Percentiles rank a stretch among this genome's conserved stretches.
These are phyloP conservation scores for Henricia sp. DNA, from an alignment of 53 echinoderm and acorn worm genomes.

Conservation along the genomic window DNA sequence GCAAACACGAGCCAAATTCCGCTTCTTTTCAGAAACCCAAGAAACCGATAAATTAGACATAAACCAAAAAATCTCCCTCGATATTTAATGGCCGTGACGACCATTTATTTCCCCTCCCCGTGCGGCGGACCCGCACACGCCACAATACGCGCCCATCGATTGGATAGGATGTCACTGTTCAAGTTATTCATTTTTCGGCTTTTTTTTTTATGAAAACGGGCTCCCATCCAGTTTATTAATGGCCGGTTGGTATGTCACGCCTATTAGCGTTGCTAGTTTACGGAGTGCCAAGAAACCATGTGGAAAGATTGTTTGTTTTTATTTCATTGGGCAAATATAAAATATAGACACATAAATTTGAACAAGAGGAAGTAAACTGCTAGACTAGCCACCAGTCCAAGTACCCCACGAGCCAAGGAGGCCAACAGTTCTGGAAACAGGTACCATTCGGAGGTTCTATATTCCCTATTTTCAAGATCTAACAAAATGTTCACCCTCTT, in stretches of 20 bases:
- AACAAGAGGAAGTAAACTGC: no score
- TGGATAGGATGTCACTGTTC: background rate
- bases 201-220: background rate
- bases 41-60: background rate
- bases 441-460: no score
- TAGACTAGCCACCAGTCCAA: no score
- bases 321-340: no score
- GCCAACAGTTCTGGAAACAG: no score
- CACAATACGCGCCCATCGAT: background rate
- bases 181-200: conserved; percentile 2
- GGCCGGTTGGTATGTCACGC: background rate
- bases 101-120: background rate
- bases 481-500: no score
- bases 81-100: conserved; percentile 2
- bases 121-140: background rate
- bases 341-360: no score
- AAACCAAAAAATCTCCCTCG: background rate
- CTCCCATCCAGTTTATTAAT: background rate
- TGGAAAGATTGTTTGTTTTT: no score
- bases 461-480: no score
- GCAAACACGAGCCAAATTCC: conserved; percentile 15
- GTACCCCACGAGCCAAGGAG: no score
- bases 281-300: background rate
- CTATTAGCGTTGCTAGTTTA: conserved; percentile 23
- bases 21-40: background rate